Evolutionary conservation across 2,797 vertebrate genomes (phyloP).

Genomic region (Miopithecus talapoin): DNA sequence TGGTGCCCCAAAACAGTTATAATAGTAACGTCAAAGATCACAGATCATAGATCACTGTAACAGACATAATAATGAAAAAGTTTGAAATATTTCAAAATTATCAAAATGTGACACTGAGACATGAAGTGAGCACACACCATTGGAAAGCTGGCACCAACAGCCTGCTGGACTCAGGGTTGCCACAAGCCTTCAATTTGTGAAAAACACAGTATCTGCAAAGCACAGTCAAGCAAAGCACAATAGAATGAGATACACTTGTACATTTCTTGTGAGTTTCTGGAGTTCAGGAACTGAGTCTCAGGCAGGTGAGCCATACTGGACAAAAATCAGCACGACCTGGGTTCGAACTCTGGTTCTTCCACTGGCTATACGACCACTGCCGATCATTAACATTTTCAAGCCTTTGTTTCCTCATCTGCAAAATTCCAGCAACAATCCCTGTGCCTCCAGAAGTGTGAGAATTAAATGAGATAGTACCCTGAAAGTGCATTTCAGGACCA

Average conservation of each 20-base stretch:
- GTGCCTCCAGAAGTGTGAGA: background rate
- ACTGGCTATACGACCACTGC: fast-evolving
- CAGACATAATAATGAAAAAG: background rate
- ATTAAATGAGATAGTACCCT: background rate
- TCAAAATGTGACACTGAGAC: background rate
- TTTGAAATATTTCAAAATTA: background rate
- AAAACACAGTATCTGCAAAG: background rate
- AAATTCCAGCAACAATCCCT: background rate
- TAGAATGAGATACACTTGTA: background rate
- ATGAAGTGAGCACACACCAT: background rate
- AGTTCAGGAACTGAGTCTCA: background rate
- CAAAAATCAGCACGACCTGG: background rate
- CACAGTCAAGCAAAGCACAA: background rate
- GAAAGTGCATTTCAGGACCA: background rate
- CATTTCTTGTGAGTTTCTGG: background rate
- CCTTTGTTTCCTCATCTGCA: background rate
- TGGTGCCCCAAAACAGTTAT: background rate
- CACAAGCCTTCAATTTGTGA: background rate
- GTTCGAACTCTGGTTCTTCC: background rate
- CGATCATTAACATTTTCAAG: background rate
- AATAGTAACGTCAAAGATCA: background rate
- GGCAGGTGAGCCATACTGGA: background rate
- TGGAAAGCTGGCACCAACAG: background rate
- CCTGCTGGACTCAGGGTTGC: background rate
- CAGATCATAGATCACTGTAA: background rate